Base-by-base conservation (phyloP, 2,797 vertebrate species). In the Sebastes hubbsi region DNA sequence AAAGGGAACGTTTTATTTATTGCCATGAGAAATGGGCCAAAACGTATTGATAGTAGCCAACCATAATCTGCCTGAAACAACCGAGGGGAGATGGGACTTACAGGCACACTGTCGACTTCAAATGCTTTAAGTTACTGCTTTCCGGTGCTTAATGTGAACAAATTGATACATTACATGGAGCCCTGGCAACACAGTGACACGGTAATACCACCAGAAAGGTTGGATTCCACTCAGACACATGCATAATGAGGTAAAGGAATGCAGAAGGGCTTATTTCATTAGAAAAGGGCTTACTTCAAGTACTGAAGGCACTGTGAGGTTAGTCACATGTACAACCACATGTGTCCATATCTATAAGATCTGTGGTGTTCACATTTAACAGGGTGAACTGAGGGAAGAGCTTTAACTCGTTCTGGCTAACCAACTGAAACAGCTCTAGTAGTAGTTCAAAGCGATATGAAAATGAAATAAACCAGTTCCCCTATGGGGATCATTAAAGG, bases 161-260 rank as follows among this genome's bases (percentile, higher is more conserved):
- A 88, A 89, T 71, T 79, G 76, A 80, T 72, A 64, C 66, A 8
- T 80, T 46, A 86, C 68, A 9, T 72, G 71, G 10, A 84, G 77
- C 59, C 46, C 38, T 12, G 66, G 87, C 46, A 78, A 73, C 77
- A 77, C 66, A 79, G 49, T 58, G 83, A 79, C 55, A 49, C 2
- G 5, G 65, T 71, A 73, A 76, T 8, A 34, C 52, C 49, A 64
- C 12, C 46, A 77, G 61, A 80, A 63, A 54, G 62, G 69, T 3
- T 82, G 80, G 56, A n/a, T 82, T 69, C 70, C 6, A 49, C 56
- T 80, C 58, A 42, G 66, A 59, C 76, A 80, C 80, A 76, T 72
- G 55, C 61, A 58, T 82, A 86, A 88, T 82, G 82, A 85, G 59
- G 46, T 75, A 36, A 75, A 87, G 52, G 64, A 86, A 82, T 75